Evolutionary conservation across 2,888 invertebrate species (phyloP).

Genomic region (Gymnoscelis rufifasciata): DNA sequence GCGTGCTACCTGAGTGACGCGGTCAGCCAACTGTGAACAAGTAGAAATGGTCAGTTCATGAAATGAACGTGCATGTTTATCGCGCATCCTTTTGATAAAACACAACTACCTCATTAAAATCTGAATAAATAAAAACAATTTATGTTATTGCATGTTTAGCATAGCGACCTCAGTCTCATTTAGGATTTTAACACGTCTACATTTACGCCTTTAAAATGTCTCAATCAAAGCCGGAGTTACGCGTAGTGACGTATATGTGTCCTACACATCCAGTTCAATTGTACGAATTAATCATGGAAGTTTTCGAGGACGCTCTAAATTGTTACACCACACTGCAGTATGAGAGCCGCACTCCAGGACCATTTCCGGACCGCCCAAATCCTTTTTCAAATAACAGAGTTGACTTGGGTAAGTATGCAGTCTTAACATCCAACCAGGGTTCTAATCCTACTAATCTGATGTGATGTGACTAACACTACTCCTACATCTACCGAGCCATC

Average conservation of each 20-base stretch:
- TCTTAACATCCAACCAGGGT: background rate
- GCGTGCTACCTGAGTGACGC: slow-evolving; percentile 36
- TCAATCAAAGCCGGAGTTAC: slow-evolving; percentile 56
- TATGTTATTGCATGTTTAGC: slow-evolving; percentile 1
- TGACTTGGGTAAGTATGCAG: slow-evolving; percentile 75
- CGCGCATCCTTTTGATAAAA: slow-evolving; percentile 33
- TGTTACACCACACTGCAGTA: slow-evolving; percentile 75
- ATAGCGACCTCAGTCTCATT: slow-evolving; percentile 12
- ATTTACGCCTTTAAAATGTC: slow-evolving; percentile 45
- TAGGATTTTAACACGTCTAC: slow-evolving; percentile 7
- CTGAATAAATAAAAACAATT: slow-evolving; percentile 11
- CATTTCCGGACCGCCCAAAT: slow-evolving; percentile 68
- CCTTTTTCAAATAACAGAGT: slow-evolving; percentile 74
- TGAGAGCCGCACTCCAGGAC: slow-evolving; percentile 79
- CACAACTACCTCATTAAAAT: slow-evolving; percentile 16
- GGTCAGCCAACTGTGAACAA: slow-evolving; percentile 28
- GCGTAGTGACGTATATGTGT: slow-evolving; percentile 80
- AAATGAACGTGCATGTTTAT: slow-evolving; percentile 41
- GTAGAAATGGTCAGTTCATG: slow-evolving; percentile 42
- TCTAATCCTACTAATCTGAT: background rate
- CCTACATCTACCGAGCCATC: no score
- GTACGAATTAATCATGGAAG: slow-evolving; percentile 76
- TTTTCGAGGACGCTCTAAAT: slow-evolving; percentile 73
- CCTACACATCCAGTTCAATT: slow-evolving; percentile 81
- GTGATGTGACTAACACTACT: no score